These are phyloP conservation scores for Hecatera dysodea DNA, from an alignment of 2,888 invertebrate genomes.

Conservation along the genomic window DNA sequence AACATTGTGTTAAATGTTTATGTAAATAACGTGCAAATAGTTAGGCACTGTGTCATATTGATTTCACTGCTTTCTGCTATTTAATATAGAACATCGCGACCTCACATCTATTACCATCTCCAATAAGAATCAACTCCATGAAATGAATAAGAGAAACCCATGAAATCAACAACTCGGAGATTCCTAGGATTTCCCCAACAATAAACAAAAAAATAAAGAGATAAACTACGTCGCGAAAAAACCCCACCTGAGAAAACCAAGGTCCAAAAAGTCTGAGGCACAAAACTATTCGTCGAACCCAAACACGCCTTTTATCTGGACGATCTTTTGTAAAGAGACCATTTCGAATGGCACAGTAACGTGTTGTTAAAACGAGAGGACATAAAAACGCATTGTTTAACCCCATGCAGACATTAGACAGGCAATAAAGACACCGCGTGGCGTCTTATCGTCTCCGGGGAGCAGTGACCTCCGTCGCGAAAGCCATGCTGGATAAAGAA, in stretches of 20 bases:
- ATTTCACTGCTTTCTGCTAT: conserved; percentile 35
- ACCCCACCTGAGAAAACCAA: conserved; percentile 4
- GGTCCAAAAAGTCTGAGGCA: conserved; percentile 19
- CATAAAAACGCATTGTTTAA: conserved; percentile 62
- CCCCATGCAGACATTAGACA: conserved; percentile 65
- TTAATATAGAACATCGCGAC: conserved; percentile 25
- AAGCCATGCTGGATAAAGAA: conserved; percentile 70
- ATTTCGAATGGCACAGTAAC: conserved; percentile 41
- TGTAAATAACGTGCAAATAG: conserved; percentile 73
- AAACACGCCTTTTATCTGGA: conserved; percentile 36
- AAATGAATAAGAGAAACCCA: background rate
- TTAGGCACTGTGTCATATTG: conserved; percentile 50
- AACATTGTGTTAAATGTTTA: conserved; percentile 73
- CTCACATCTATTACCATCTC: background rate
- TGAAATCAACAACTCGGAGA: conserved; percentile 13
- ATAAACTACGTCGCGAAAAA: background rate
- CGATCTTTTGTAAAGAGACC: conserved; percentile 32
- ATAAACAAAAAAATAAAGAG: conserved; percentile 10
- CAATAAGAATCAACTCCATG: background rate
- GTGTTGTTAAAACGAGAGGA: conserved; percentile 40
- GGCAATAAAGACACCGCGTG: conserved; percentile 70
- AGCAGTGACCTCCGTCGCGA: conserved; percentile 80
- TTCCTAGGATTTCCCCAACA: background rate
- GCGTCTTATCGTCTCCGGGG: conserved; percentile 79
- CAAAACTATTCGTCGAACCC: conserved; percentile 30